phyloP scores from a whole-genome alignment of 2,888 invertebrate species.

The Trachelus troglodyta region DNA sequence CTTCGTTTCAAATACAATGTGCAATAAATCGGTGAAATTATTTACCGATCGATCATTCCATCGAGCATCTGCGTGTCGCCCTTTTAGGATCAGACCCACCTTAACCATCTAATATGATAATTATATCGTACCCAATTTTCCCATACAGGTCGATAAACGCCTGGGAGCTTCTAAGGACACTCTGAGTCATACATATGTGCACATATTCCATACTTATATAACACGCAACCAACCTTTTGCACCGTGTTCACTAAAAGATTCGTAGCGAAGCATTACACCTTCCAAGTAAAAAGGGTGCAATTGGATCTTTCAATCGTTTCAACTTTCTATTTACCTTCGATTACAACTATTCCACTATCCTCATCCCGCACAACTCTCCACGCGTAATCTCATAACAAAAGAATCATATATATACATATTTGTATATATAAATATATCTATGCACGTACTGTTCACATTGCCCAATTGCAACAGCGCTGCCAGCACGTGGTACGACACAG shows the following conservation, averaged over 20 bases:
- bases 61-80: neutral
- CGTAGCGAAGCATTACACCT: neutral
- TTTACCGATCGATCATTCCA: neutral
- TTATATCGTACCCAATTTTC: conserved; percentile 32
- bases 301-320: neutral
- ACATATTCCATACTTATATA: neutral
- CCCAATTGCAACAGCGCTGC: neutral
- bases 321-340: neutral
- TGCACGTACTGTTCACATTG: too few relatives aligned
- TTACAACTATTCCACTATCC: neutral
- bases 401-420: neutral
- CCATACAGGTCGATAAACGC: conserved; percentile 38
- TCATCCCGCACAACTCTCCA: neutral
- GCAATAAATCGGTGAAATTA: conserved; percentile 20
- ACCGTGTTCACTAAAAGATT: neutral
- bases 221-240: neutral
- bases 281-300: neutral
- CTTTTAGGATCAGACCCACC: conserved; percentile 29
- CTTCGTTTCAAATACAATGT: conserved; percentile 38
- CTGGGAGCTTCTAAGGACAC: conserved; percentile 31
- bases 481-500: neutral
- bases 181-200: conserved; percentile 14
- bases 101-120: conserved; percentile 39
- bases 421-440: neutral
- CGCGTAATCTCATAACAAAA: neutral